Conservation (phyloP, 1,140 invertebrate species). For the Papilio glaucus region DNA sequence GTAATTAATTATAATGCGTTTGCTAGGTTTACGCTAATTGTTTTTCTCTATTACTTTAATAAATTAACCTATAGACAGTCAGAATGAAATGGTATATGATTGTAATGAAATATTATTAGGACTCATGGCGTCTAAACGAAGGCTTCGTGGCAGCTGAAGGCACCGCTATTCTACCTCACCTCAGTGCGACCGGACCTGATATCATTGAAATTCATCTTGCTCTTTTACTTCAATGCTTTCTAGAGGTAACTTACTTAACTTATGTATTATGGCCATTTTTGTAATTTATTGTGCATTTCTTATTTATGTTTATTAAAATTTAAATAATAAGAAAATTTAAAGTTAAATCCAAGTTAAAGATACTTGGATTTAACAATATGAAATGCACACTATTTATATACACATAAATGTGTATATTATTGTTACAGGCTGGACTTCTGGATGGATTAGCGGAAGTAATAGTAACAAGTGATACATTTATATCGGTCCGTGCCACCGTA, state of each 20-base stretch:
- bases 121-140: slow-evolving; percentile 94
- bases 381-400: no score
- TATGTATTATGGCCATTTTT: no score
- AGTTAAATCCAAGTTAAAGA: no score
- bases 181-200: slow-evolving; percentile 93
- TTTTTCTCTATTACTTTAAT: no score
- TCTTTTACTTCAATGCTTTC: slow-evolving; percentile 93
- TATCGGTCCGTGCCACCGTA: slow-evolving; percentile 95
- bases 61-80: no score
- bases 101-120: slow-evolving; percentile 79
- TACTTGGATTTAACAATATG: no score
- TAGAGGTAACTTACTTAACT: slow-evolving; percentile 83
- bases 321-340: no score
- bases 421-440: slow-evolving; percentile 88
- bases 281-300: no score
- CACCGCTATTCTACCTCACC: slow-evolving; percentile 90
- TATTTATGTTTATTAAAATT: no score
- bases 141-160: slow-evolving; percentile 97
- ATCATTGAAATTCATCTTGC: slow-evolving; percentile 95
- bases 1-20: no score
- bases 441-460: slow-evolving; percentile 96
- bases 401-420: slow-evolving; percentile 29
- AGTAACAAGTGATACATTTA: slow-evolving; percentile 92
- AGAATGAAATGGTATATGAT: no score
- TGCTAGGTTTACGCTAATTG: no score